Percentiles rank a stretch among this genome's conserved stretches.
Evolutionary conservation across 2,888 invertebrate genomes (phyloP).

Genomic region (Chloroclysta siterata): DNA sequence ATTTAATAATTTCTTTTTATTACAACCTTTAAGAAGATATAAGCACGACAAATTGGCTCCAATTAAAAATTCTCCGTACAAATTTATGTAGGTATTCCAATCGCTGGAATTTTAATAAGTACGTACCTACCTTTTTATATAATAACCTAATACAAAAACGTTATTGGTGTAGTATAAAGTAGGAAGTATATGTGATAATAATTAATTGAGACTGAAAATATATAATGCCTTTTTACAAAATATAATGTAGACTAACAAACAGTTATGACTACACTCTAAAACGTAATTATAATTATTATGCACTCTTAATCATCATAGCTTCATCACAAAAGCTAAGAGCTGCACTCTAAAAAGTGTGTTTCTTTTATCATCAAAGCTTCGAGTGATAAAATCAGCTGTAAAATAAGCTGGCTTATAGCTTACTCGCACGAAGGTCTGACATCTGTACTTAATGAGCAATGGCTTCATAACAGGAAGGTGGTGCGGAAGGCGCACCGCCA

Average conservation of each 20-base stretch:
- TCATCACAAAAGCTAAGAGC: neutral
- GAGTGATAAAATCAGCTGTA: constrained; percentile 19
- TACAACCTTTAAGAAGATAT: neutral
- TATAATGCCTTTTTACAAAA: no score
- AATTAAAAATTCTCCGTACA: no score
- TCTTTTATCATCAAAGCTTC: neutral
- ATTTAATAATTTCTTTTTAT: no score
- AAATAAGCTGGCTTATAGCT: constrained; percentile 28
- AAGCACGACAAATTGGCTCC: neutral
- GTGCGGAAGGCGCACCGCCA: constrained; percentile 42
- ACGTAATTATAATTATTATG: neutral
- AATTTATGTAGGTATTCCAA: no score
- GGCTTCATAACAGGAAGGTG: constrained; percentile 22
- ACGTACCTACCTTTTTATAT: no score
- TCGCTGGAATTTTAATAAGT: no score
- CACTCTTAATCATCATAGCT: neutral
- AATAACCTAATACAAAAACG: no score
- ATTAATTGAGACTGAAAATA: no score
- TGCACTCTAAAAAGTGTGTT: neutral
- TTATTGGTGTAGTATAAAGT: no score
- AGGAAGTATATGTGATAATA: no score
- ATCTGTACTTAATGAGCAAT: neutral
- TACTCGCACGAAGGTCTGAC: neutral
- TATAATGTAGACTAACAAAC: no score
- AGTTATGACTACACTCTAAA: no score